Percentiles rank a stretch among this genome's conserved stretches.
Conservation (phyloP, 2,113 vertebrate genomes). For the Leucoraja erinaceus region DNA sequence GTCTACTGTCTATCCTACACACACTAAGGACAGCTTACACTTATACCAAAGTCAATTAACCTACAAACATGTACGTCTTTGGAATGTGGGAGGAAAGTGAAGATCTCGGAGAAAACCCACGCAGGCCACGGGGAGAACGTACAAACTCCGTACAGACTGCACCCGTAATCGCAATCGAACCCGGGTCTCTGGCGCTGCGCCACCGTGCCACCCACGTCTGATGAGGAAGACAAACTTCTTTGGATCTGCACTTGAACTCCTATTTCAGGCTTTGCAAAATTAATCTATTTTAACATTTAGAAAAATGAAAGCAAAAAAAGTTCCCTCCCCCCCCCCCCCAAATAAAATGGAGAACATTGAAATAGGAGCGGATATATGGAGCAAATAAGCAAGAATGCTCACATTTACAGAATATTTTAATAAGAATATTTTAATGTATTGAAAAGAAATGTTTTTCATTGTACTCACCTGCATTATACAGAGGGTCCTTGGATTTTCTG, state of each 20-base stretch:
- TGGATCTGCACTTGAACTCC: background rate
- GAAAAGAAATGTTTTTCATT: background rate
- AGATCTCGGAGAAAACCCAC: too few relatives aligned
- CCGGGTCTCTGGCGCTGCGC: too few relatives aligned
- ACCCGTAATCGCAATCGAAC: too few relatives aligned
- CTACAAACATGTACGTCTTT: too few relatives aligned
- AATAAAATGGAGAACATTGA: background rate
- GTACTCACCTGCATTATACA: slow-evolving; percentile 90
- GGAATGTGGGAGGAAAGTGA: too few relatives aligned
- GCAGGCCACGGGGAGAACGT: too few relatives aligned
- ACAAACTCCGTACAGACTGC: too few relatives aligned
- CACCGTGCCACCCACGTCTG: too few relatives aligned
- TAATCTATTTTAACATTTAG: background rate
- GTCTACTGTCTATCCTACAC: too few relatives aligned
- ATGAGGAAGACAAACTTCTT: background rate
- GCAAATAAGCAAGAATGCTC: background rate
- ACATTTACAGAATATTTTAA: background rate
- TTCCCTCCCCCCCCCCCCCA: too few relatives aligned
- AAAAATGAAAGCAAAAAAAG: background rate
- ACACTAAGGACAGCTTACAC: too few relatives aligned
- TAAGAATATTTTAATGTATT: background rate
- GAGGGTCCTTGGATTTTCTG: slow-evolving; percentile 95
- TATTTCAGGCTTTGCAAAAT: background rate
- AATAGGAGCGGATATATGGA: background rate
- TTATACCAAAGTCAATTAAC: too few relatives aligned